These are phyloP conservation scores for Phyllotis vaccarum DNA, from an alignment of 2,797 vertebrate genomes.

Conservation along the genomic window DNA sequence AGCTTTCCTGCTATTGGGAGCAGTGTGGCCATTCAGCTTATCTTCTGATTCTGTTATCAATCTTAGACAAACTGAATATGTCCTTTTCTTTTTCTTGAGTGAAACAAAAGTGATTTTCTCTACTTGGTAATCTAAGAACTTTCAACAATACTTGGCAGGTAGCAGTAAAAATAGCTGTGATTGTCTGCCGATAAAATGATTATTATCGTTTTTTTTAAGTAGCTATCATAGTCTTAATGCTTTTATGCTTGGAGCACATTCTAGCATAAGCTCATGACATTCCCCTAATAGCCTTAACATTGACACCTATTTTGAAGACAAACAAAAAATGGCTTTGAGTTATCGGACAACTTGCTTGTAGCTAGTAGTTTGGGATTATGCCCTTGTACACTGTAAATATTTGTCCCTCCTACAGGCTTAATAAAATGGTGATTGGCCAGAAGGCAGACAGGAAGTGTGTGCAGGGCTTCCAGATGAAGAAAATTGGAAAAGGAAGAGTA, in stretches of 20 bases:
- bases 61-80: background rate
- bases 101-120: background rate
- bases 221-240: background rate
- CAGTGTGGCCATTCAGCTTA: background rate
- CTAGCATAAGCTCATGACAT: background rate
- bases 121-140: conserved; percentile 34
- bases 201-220: conserved; percentile 9
- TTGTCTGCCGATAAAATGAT: too few species aligned
- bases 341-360: background rate
- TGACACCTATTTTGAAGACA: background rate
- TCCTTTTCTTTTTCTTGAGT: background rate
- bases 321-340: conserved; percentile 11
- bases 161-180: background rate
- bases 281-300: background rate
- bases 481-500: too few species aligned
- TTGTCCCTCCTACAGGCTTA: too few species aligned
- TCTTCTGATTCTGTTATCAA: background rate
- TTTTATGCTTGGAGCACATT: background rate
- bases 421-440: too few species aligned
- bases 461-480: too few species aligned
- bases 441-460: too few species aligned
- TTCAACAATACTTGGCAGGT: background rate
- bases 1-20: background rate
- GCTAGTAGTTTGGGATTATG: background rate
- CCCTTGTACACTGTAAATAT: too few species aligned